Percentiles rank a stretch among this genome's conserved stretches.
Evolutionary conservation across 2,888 invertebrate genomes (phyloP).

Genomic region (Agrilus biguttatus): DNA sequence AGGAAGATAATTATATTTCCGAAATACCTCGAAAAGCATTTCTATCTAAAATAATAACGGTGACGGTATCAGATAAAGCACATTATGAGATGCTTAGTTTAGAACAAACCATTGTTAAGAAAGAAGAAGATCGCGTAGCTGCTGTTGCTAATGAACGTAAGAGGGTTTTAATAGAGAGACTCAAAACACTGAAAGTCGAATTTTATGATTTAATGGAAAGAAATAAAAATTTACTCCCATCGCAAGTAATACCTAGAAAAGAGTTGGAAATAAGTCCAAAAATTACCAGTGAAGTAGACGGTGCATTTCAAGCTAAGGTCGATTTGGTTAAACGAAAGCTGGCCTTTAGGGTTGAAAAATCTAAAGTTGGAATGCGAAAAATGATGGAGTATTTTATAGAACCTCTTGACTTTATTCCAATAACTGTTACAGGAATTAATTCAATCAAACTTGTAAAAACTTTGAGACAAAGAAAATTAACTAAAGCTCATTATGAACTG

Average conservation of each 20-base stretch:
- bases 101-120: conserved; percentile 57
- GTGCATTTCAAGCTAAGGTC: conserved; percentile 43
- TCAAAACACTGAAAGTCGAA: conserved; percentile 7
- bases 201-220: conserved; percentile 11
- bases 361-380: conserved; percentile 37
- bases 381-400: conserved; percentile 51
- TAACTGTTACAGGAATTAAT: conserved; percentile 42
- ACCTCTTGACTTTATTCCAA: conserved; percentile 48
- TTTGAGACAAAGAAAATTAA: conserved; percentile 48
- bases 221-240: conserved; percentile 44
- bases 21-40: conserved; percentile 1
- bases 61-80: conserved; percentile 26
- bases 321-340: conserved; percentile 48
- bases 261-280: conserved; percentile 54
- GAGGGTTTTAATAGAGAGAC: conserved; percentile 41
- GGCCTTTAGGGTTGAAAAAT: conserved; percentile 56
- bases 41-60: no score
- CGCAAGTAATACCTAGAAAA: conserved; percentile 41
- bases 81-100: conserved; percentile 29
- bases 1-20: conserved; percentile 7
- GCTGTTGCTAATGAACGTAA: conserved; percentile 50
- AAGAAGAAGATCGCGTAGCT: conserved; percentile 47
- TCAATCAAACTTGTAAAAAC: conserved; percentile 35
- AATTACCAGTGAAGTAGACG: conserved; percentile 45
- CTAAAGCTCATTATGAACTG: conserved; percentile 38